phyloP scores from a whole-genome alignment of 2,113 vertebrate genomes.

The Bambusicola thoracicus region DNA sequence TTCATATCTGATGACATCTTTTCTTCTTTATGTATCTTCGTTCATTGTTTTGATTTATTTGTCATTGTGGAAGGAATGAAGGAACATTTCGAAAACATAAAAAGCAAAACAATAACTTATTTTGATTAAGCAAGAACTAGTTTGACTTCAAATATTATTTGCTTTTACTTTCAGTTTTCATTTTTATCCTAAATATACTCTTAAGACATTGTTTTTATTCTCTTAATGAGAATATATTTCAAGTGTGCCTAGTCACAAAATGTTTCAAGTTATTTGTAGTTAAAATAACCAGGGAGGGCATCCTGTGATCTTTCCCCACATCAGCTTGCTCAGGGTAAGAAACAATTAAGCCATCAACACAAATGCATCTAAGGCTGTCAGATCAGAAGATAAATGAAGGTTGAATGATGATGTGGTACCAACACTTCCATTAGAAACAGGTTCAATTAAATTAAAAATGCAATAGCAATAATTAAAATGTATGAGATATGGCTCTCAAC shows the following conservation, averaged over 20 bases:
- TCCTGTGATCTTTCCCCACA: neutral
- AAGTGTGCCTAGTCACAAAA: neutral
- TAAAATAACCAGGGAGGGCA: neutral
- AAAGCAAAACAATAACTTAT: neutral
- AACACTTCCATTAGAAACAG: neutral
- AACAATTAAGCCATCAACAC: slow-evolving; percentile 24
- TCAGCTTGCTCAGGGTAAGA: neutral
- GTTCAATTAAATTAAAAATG: slow-evolving; percentile 8
- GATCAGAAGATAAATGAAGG: neutral
- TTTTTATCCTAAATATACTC: neutral
- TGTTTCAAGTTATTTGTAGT: neutral
- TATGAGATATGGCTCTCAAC: neutral
- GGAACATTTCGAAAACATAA: neutral
- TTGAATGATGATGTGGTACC: neutral
- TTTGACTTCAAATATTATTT: neutral
- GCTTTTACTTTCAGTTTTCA: neutral
- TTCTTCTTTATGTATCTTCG: neutral
- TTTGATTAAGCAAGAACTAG: neutral
- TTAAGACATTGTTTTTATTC: neutral
- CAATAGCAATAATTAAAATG: slow-evolving; percentile 19
- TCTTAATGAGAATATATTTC: neutral
- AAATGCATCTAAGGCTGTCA: neutral
- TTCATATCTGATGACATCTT: neutral
- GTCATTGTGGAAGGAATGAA: neutral
- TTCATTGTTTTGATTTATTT: neutral